Conservation (phyloP, 2,797 vertebrate species). For the Falco cherrug region DNA sequence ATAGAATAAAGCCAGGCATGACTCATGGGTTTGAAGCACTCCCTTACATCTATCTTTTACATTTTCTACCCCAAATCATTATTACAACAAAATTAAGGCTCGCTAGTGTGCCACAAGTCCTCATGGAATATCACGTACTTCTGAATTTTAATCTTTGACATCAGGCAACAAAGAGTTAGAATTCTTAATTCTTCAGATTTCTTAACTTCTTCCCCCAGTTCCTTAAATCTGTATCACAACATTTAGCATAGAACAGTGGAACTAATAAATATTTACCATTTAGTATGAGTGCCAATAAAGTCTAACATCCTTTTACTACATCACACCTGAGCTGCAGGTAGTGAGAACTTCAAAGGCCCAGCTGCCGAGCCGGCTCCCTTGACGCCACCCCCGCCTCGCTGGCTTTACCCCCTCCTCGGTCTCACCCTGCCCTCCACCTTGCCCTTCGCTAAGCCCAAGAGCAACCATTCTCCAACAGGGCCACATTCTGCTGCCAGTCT, state of each 20-base stretch:
- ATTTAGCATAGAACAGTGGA: background rate
- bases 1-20: constrained; percentile 28
- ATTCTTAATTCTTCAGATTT: background rate
- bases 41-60: background rate
- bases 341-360: background rate
- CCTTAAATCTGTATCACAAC: background rate
- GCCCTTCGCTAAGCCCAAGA: background rate
- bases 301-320: background rate
- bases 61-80: background rate
- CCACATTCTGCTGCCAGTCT: background rate
- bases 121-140: background rate
- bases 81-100: background rate
- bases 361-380: background rate
- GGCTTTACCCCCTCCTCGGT: background rate
- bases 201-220: background rate
- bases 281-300: background rate
- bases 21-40: background rate
- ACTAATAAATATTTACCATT: background rate
- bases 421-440: background rate
- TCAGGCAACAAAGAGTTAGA: background rate
- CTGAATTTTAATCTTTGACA: background rate
- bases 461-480: background rate
- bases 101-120: background rate
- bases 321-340: background rate
- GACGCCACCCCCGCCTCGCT: background rate